A percentile compares a stretch with the other conserved stretches of the same genome.
Conservation (phyloP, 2,113 vertebrate species). For the Cochlearius cochlearius region DNA sequence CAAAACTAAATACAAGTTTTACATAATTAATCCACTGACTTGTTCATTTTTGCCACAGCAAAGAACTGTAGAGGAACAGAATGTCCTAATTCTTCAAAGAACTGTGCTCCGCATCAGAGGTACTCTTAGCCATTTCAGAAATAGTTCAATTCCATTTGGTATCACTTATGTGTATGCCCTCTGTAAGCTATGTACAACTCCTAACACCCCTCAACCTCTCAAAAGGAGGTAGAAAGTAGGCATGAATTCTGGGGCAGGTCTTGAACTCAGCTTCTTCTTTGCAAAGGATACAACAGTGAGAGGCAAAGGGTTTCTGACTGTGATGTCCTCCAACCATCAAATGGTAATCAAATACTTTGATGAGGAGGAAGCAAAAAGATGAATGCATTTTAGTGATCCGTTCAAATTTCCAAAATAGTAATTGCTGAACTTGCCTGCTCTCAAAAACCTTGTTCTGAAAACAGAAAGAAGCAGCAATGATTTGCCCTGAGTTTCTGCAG, state of each 20-base stretch:
- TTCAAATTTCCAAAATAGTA: slow-evolving; percentile 43
- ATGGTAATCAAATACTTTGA: slow-evolving; percentile 45
- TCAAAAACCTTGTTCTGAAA: slow-evolving; percentile 37
- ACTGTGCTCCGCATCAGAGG: not conserved
- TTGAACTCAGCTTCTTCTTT: slow-evolving; percentile 23
- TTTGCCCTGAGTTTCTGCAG: slow-evolving; percentile 7
- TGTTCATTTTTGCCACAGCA: not conserved
- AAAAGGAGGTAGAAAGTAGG: slow-evolving; percentile 11
- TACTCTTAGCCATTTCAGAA: not conserved
- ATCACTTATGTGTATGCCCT: not conserved
- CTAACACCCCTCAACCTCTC: not conserved
- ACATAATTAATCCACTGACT: not conserved
- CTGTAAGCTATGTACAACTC: not conserved
- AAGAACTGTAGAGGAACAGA: not conserved
- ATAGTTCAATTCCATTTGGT: not conserved
- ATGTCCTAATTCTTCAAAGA: slow-evolving; percentile 21
- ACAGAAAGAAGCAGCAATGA: not conserved
- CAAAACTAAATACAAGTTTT: not conserved
- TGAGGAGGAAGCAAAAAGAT: slow-evolving; percentile 18
- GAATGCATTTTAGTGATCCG: not conserved
- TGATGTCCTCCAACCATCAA: slow-evolving; percentile 31
- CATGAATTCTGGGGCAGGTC: slow-evolving; percentile 22
- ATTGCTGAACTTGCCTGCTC: slow-evolving; percentile 37
- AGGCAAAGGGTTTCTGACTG: slow-evolving; percentile 7
- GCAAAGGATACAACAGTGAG: not conserved